Percentiles rank a stretch among this genome's conserved stretches.
Conservation (phyloP, 1,140 invertebrate species). For the Polyergus mexicanus region DNA sequence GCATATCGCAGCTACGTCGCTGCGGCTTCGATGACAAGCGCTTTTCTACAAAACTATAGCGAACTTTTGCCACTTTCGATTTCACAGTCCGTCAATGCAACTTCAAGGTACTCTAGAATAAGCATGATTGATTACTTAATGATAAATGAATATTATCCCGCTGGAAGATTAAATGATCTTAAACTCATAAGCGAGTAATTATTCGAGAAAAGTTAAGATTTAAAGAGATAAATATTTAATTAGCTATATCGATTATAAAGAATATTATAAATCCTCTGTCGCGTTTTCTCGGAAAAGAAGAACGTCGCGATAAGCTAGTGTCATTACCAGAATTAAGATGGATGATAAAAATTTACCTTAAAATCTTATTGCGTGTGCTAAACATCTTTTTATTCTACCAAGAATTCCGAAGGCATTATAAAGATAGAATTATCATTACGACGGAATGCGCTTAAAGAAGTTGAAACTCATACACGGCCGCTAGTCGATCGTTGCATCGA, state of each 20-base stretch:
- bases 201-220: neutral
- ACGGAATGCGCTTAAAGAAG: slow-evolving; percentile 13
- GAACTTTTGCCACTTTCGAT: slow-evolving; percentile 56
- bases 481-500: slow-evolving; percentile 33
- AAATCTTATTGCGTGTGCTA: neutral
- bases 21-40: slow-evolving; percentile 47
- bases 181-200: neutral
- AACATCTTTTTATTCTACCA: neutral
- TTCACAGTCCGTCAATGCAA: slow-evolving; percentile 61
- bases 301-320: neutral
- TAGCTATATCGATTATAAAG: too few relatives aligned
- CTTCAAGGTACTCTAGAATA: slow-evolving; percentile 32
- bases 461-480: neutral
- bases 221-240: neutral
- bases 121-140: slow-evolving; percentile 41
- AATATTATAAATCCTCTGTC: too few relatives aligned
- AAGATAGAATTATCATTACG: slow-evolving; percentile 24
- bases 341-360: neutral
- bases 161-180: slow-evolving; percentile 32
- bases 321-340: neutral
- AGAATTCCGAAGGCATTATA: neutral
- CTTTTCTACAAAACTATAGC: slow-evolving; percentile 52
- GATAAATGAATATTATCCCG: slow-evolving; percentile 27
- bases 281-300: too few relatives aligned
- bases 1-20: slow-evolving; percentile 59